phyloP scores from a whole-genome alignment of 2,797 vertebrate genomes.

The Rhinella marina region DNA sequence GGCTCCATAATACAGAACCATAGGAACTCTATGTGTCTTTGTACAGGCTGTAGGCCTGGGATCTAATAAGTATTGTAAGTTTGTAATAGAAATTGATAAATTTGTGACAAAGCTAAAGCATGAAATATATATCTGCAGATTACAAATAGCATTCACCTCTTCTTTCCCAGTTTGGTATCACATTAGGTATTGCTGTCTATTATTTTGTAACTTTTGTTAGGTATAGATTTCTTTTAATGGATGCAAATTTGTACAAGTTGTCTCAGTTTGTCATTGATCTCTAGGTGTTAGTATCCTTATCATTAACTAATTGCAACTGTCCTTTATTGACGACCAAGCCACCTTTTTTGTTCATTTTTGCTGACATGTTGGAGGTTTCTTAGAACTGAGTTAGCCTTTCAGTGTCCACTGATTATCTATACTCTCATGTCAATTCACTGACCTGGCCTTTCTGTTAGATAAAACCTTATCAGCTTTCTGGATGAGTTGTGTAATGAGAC shows the following conservation, averaged over 20 bases:
- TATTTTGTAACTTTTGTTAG: constrained; percentile 28
- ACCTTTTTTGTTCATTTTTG: constrained; percentile 92
- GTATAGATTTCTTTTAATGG: constrained; percentile 88
- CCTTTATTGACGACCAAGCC: constrained; percentile 88
- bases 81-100: background rate
- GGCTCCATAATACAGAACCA: no score
- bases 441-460: constrained; percentile 90
- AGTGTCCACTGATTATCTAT: constrained; percentile 85
- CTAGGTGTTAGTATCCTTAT: constrained; percentile 86
- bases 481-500: constrained; percentile 98
- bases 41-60: no score
- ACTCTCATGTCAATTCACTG: constrained; percentile 91
- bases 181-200: background rate
- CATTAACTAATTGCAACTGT: constrained; percentile 97
- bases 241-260: constrained; percentile 89
- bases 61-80: background rate
- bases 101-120: background rate
- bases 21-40: no score
- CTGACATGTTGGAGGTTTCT: constrained; percentile 87
- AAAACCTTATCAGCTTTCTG: constrained; percentile 94
- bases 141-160: background rate
- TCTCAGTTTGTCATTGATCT: constrained; percentile 89
- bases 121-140: background rate
- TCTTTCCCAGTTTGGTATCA: background rate
- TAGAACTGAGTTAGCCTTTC: constrained; percentile 94